Evolutionary conservation across 2,797 vertebrate genomes (phyloP).

Genomic region (Sparus aurata): DNA sequence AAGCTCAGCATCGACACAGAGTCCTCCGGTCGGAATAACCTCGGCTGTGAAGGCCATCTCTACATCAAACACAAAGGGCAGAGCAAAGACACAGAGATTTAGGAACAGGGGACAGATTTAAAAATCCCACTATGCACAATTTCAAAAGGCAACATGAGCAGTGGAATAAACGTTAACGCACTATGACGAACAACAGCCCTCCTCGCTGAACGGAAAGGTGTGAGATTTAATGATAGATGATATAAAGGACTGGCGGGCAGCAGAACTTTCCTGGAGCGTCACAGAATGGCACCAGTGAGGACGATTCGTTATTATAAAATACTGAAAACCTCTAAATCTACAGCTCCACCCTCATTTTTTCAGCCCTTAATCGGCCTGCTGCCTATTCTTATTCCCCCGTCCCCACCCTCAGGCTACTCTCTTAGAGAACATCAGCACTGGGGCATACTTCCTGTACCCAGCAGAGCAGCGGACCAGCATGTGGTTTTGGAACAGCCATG

Average conservation of each 20-base stretch:
- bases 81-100: constrained; percentile 55
- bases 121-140: constrained; percentile 60
- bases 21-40: constrained; percentile 92
- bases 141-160: constrained; percentile 73
- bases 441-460: constrained; percentile 88
- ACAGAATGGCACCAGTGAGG: constrained; percentile 49
- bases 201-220: constrained; percentile 41
- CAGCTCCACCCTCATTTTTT: constrained; percentile 36
- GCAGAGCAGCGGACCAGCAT: constrained; percentile 90
- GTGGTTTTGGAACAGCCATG: constrained; percentile 92
- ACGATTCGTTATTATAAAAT: constrained; percentile 40
- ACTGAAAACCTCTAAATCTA: constrained; percentile 50
- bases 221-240: constrained; percentile 26
- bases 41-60: constrained; percentile 94
- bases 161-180: constrained; percentile 71
- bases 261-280: constrained; percentile 26
- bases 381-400: constrained; percentile 60
- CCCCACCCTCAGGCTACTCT: constrained; percentile 75
- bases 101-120: constrained; percentile 65
- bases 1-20: constrained; percentile 95
- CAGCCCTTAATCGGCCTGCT: constrained; percentile 32
- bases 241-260: constrained; percentile 31
- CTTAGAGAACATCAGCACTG: constrained; percentile 84
- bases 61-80: constrained; percentile 77
- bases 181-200: constrained; percentile 63